A percentile compares a stretch with the other conserved stretches of the same genome.
Evolutionary conservation across 2,113 vertebrate genomes (phyloP).

Genomic region (Sisor rabdophorus): DNA sequence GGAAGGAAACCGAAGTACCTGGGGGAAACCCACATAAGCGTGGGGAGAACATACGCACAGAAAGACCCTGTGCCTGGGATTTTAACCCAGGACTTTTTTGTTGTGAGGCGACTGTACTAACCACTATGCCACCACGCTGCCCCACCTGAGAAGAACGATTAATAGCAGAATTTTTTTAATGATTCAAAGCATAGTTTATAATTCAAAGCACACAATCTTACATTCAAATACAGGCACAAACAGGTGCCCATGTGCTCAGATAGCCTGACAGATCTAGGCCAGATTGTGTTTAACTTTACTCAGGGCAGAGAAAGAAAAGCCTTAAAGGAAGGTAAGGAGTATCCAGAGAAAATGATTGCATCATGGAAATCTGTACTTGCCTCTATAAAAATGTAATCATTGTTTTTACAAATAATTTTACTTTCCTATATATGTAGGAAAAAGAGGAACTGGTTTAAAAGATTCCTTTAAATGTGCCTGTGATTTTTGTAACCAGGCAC

Average conservation of each 20-base stretch:
- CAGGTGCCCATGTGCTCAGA: constrained; percentile 61
- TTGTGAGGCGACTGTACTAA: too few species aligned
- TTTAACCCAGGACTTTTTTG: too few species aligned
- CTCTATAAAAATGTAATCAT: not conserved
- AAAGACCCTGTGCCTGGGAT: too few species aligned
- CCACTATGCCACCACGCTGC: too few species aligned
- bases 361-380: not conserved
- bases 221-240: constrained; percentile 13
- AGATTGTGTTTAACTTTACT: constrained; percentile 43
- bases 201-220: not conserved
- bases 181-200: not conserved
- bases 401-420: not conserved
- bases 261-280: constrained; percentile 69
- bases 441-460: not conserved
- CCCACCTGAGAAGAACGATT: too few species aligned
- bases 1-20: too few species aligned
- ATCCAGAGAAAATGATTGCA: not conserved
- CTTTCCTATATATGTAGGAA: not conserved
- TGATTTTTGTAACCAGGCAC: constrained; percentile 18
- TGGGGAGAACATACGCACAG: too few species aligned
- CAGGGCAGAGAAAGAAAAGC: constrained; percentile 55
- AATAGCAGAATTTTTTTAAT: not conserved
- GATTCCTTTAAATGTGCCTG: not conserved
- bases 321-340: constrained; percentile 24
- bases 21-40: too few species aligned